Conservation (phyloP, 2,113 vertebrate genomes). For the Tychaedon coryphoeus region DNA sequence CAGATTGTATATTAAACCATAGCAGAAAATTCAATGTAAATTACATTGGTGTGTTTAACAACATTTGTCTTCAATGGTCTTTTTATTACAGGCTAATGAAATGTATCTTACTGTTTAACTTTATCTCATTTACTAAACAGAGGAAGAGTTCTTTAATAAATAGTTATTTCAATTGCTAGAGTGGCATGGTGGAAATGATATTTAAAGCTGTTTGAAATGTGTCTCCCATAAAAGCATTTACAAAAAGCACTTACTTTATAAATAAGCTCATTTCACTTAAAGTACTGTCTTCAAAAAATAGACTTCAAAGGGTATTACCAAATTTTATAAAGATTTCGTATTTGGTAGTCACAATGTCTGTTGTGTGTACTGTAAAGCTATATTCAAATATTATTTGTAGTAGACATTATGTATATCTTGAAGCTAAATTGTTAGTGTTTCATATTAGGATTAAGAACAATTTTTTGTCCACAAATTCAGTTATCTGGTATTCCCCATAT, state of each 20-base stretch:
- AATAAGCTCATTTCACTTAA: slow-evolving; percentile 64
- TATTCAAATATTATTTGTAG: slow-evolving; percentile 62
- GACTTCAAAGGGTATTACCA: slow-evolving; percentile 69
- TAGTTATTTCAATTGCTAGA: slow-evolving; percentile 64
- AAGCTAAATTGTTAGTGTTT: slow-evolving; percentile 46
- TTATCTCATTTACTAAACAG: slow-evolving; percentile 56
- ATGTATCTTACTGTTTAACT: slow-evolving; percentile 63
- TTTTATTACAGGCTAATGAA: slow-evolving; percentile 54
- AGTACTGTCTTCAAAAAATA: slow-evolving; percentile 69
- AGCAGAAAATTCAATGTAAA: slow-evolving; percentile 38
- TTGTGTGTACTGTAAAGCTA: slow-evolving; percentile 31
- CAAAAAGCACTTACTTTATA: slow-evolving; percentile 52
- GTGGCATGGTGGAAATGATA: slow-evolving; percentile 64
- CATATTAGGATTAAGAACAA: background rate
- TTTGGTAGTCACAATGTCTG: slow-evolving; percentile 55
- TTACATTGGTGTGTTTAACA: slow-evolving; percentile 39
- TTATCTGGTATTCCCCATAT: slow-evolving; percentile 39
- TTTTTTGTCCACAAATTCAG: slow-evolving; percentile 26
- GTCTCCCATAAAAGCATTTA: slow-evolving; percentile 52
- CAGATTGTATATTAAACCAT: slow-evolving; percentile 5
- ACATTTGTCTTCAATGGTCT: slow-evolving; percentile 35
- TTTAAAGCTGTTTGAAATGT: slow-evolving; percentile 70
- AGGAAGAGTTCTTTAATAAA: slow-evolving; percentile 68
- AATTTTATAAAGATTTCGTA: slow-evolving; percentile 69
- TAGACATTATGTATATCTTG: slow-evolving; percentile 27